phyloP scores from a whole-genome alignment of 2,888 invertebrate species.

The Trichacis sp. region DNA sequence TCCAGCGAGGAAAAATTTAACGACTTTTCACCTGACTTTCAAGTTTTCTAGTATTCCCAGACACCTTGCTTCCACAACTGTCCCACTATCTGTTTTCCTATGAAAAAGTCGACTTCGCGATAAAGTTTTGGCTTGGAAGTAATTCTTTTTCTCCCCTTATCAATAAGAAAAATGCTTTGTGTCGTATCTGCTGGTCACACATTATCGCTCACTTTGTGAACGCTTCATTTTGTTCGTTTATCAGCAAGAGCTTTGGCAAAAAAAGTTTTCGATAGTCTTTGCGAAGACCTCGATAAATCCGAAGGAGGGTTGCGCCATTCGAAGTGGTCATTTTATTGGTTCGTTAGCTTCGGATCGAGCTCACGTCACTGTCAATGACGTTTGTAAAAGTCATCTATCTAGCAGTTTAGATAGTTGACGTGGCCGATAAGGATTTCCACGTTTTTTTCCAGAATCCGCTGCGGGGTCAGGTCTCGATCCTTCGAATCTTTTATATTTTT shows the following conservation, averaged over 20 bases:
- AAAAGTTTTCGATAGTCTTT: constrained; percentile 24
- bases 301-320: constrained; percentile 33
- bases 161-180: background rate
- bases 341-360: constrained; percentile 14
- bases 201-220: constrained; percentile 33
- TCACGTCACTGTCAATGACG: constrained; percentile 30
- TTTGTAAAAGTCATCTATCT: constrained; percentile 25
- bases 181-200: constrained; percentile 25
- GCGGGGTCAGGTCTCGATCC: constrained; percentile 23
- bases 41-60: too few relatives aligned
- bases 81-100: too few relatives aligned
- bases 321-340: constrained; percentile 19
- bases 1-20: too few relatives aligned
- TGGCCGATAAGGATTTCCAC: constrained; percentile 22
- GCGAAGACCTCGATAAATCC: constrained; percentile 24
- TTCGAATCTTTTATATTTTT: constrained; percentile 5
- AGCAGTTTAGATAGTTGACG: constrained; percentile 10
- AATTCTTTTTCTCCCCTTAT: constrained; percentile 17
- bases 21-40: too few relatives aligned
- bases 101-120: too few relatives aligned
- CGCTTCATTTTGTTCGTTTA: constrained; percentile 32
- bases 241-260: constrained; percentile 8
- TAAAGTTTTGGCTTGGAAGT: too few relatives aligned
- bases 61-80: too few relatives aligned
- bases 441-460: constrained; percentile 1